A percentile compares a stretch with the other conserved stretches of the same genome.
Evolutionary conservation across 1,140 invertebrate species (phyloP).

Genomic region (Zaprionus davidi): DNA sequence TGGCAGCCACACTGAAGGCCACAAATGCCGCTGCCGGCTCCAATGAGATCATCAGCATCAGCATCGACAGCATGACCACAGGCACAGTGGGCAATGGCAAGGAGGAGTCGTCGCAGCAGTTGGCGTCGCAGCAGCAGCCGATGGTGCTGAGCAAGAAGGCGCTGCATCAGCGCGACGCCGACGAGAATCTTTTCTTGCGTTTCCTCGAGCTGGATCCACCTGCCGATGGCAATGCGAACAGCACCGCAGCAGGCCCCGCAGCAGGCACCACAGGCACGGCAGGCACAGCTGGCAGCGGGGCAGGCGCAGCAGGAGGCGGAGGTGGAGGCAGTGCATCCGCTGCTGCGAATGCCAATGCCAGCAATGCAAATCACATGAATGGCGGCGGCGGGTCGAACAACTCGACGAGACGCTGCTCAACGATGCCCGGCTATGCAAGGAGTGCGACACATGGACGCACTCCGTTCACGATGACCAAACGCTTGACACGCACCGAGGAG

Average conservation of each 20-base stretch:
- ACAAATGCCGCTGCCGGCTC: slow-evolving; percentile 28
- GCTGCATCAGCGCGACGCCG: slow-evolving; percentile 88
- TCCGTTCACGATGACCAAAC: slow-evolving; percentile 92
- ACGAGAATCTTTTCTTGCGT: slow-evolving; percentile 90
- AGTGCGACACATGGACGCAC: slow-evolving; percentile 88
- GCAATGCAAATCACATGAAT: slow-evolving; percentile 69
- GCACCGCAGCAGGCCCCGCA: slow-evolving; percentile 80
- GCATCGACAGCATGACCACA: slow-evolving; percentile 73
- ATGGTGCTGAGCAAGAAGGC: slow-evolving; percentile 85
- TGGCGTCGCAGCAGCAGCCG: slow-evolving; percentile 55
- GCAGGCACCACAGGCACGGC: slow-evolving; percentile 64
- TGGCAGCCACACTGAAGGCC: slow-evolving; percentile 52
- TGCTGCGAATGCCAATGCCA: slow-evolving; percentile 51
- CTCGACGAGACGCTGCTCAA: slow-evolving; percentile 55
- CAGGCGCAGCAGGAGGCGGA: slow-evolving; percentile 80
- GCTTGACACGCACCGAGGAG: slow-evolving; percentile 86
- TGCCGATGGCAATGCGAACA: slow-evolving; percentile 85
- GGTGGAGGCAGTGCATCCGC: slow-evolving; percentile 43
- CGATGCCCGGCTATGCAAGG: slow-evolving; percentile 29
- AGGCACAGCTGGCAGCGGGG: not conserved
- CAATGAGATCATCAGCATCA: slow-evolving; percentile 77
- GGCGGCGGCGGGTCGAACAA: slow-evolving; percentile 6
- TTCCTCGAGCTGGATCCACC: slow-evolving; percentile 92
- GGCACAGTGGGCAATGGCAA: slow-evolving; percentile 28
- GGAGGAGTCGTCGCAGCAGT: slow-evolving; percentile 46